Percentiles rank a stretch among this genome's conserved stretches.
Conservation (phyloP, 1,140 invertebrate genomes). For the Thaumetopoea pityocampa region DNA sequence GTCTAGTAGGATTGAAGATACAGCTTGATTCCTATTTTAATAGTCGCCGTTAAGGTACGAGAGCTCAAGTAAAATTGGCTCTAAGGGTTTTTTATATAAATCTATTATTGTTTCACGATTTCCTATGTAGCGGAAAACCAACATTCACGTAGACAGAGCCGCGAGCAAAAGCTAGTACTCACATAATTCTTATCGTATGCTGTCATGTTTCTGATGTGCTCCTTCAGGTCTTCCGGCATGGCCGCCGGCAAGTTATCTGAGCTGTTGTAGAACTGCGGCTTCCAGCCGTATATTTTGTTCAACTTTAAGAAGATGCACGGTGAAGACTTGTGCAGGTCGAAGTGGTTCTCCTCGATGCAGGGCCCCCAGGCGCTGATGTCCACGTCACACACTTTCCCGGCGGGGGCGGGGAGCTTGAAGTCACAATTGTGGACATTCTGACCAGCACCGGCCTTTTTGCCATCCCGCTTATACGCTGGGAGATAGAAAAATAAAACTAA, state of each 20-base stretch:
- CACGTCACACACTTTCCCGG: conserved; percentile 77
- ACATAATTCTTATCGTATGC: conserved; percentile 69
- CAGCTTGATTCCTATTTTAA: no score
- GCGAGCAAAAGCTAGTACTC: no score
- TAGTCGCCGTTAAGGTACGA: no score
- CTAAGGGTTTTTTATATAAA: no score
- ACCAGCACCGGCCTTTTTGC: conserved; percentile 78
- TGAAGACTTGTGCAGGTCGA: conserved; percentile 85
- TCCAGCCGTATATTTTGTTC: conserved; percentile 89
- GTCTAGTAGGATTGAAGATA: no score
- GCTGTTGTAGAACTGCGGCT: conserved; percentile 83
- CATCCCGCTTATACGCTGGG: conserved; percentile 82
- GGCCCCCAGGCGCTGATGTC: conserved; percentile 78
- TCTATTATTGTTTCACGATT: no score
- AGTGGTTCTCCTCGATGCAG: conserved; percentile 84
- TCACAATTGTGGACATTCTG: conserved; percentile 83
- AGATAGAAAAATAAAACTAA: conserved; percentile 1
- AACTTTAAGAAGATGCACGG: conserved; percentile 91
- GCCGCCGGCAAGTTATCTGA: conserved; percentile 77
- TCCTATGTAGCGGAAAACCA: neutral
- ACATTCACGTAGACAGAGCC: neutral
- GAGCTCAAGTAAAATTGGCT: no score
- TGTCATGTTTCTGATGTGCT: conserved; percentile 82
- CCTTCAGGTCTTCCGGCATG: conserved; percentile 82
- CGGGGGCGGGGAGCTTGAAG: conserved; percentile 78